Evolutionary conservation across 2,113 vertebrate genomes (phyloP), one percentile per base, ranked within the genome.

Genomic region (Chaetops frenatus): DNA sequence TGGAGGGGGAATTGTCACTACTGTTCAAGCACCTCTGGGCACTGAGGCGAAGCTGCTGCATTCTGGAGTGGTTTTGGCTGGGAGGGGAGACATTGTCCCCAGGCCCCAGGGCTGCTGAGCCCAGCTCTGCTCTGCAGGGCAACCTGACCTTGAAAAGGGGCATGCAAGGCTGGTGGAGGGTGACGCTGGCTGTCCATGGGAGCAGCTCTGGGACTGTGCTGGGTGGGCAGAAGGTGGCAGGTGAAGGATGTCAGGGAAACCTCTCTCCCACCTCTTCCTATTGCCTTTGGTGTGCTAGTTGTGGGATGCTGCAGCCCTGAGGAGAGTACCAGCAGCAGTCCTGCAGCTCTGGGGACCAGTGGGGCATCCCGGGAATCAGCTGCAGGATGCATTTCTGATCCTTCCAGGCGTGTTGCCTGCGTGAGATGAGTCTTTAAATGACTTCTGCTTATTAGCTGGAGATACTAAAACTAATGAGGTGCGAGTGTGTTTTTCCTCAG

Each of bases 391-490:
- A 45, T 88, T 92, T 86, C 60, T 90, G 51, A 83, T 90, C 36
- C 66, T 92, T 93, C 61, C 6, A 10, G 48, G 79, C 24, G 0
- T 71, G 72, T 89, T 88, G 47, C 71, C 36, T 54, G 12, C 0
- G 0, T 1, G 4, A 92, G 81, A 94, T 80, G 86, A 92, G 80
- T 70, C 66, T 95, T 97, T 96, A 94, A 96, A 69, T 66, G 86
- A 95, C 94, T 96, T 23, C 62, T 74, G 57, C 88, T 92, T 84
- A 78, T 91, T 92, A 93, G 82, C 76, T 86, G 42, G 65, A 96
- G 95, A 95, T 94, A 88, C 71, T 95, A 65, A 95, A 92, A 92
- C 87, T 88, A 96, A 89, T 88, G 88, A 96, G 82, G 88, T 96
- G 92, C 78, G 28, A 95, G 93, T 54, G 64, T 91, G 60, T 94